Evolutionary conservation across 2,888 invertebrate genomes (phyloP).

Genomic region (Lottia scabra): DNA sequence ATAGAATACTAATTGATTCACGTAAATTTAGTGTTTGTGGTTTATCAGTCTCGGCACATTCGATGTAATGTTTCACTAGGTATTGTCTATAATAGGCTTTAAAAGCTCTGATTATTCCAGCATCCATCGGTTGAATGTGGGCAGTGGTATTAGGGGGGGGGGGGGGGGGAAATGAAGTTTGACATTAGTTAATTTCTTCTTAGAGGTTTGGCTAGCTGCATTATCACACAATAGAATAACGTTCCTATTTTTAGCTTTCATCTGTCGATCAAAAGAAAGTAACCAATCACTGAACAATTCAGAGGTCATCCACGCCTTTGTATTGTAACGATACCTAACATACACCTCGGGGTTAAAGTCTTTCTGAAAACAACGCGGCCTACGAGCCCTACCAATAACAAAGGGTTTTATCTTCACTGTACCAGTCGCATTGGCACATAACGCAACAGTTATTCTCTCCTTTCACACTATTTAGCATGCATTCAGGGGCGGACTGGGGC

Average conservation of each 20-base stretch:
- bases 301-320: conserved; percentile 8
- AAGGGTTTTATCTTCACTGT: too few species aligned
- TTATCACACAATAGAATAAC: too few species aligned
- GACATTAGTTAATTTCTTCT: background rate
- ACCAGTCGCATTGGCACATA: too few species aligned
- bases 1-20: too few species aligned
- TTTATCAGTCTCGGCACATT: conserved; percentile 8
- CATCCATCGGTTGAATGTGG: conserved; percentile 19
- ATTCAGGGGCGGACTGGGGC: too few species aligned
- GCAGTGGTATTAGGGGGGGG: conserved; percentile 18
- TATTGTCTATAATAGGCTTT: conserved; percentile 14
- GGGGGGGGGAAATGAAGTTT: conserved; percentile 18
- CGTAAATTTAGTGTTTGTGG: background rate
- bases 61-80: conserved; percentile 8
- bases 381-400: too few species aligned
- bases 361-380: too few species aligned
- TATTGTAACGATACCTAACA: background rate
- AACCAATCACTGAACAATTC: conserved; percentile 1
- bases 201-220: background rate
- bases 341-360: background rate
- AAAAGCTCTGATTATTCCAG: conserved; percentile 16
- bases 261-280: background rate
- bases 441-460: too few species aligned
- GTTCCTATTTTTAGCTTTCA: too few species aligned
- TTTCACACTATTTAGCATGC: too few species aligned